Evolutionary conservation across 2,888 invertebrate species (phyloP).

Genomic region (Malthinus flaveolus): DNA sequence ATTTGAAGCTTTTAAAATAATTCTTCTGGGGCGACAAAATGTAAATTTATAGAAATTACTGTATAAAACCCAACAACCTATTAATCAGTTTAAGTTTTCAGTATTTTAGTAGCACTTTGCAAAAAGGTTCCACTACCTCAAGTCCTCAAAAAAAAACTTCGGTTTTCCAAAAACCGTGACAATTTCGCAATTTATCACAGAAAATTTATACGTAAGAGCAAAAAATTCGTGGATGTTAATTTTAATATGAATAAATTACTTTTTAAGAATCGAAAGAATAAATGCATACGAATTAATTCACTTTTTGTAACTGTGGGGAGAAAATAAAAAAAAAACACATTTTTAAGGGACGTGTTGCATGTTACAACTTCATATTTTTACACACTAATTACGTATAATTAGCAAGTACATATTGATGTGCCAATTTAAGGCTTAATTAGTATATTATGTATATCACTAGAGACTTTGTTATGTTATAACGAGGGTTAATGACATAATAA

Average conservation of each 20-base stretch:
- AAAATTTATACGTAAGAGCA: too few species aligned
- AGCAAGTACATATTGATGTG: slow-evolving; percentile 21
- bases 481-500: slow-evolving; percentile 20
- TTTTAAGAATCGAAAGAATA: background rate
- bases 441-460: slow-evolving; percentile 19
- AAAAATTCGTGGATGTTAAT: background rate
- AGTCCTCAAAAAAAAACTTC: too few species aligned
- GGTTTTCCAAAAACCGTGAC: too few species aligned
- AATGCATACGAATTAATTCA: background rate
- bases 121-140: too few species aligned
- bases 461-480: slow-evolving; percentile 13
- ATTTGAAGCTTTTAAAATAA: too few species aligned
- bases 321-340: background rate
- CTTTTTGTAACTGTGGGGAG: background rate
- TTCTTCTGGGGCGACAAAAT: too few species aligned
- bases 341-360: slow-evolving; percentile 8
- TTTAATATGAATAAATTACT: background rate
- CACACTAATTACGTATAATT: slow-evolving; percentile 21
- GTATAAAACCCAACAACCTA: too few species aligned
- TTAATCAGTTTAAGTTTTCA: too few species aligned
- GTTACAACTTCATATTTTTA: slow-evolving; percentile 19
- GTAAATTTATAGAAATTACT: too few species aligned
- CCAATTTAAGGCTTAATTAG: slow-evolving; percentile 22
- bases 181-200: too few species aligned
- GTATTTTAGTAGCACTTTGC: too few species aligned